Percentiles rank a stretch among this genome's conserved stretches.
Evolutionary conservation across 2,113 vertebrate genomes (phyloP).

Genomic region (human): GRCh38 chr20:19049001-19049500

Average conservation of each 20-base stretch:
- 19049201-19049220: constrained; percentile 44
- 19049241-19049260: not conserved
- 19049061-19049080: constrained; percentile 41
- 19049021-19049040: not conserved
- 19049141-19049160: constrained; percentile 60
- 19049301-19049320: not conserved
- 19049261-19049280: constrained; percentile 46
- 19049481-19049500: not conserved
- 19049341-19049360: not conserved
- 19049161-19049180: constrained; percentile 63
- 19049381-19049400: not conserved
- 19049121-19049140: constrained; percentile 68
- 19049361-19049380: not conserved
- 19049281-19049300: not conserved
- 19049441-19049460: not conserved
- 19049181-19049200: constrained; percentile 31
- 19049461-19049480: not conserved
- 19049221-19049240: not conserved
- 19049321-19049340: not conserved
- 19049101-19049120: not conserved
- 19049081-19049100: constrained; percentile 64
- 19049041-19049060: constrained; percentile 54
- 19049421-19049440: not conserved
- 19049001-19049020: not conserved
- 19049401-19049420: constrained; percentile 7